Evolutionary conservation across 2,113 vertebrate genomes (phyloP).

Genomic region (Seriola dumerili): DNA sequence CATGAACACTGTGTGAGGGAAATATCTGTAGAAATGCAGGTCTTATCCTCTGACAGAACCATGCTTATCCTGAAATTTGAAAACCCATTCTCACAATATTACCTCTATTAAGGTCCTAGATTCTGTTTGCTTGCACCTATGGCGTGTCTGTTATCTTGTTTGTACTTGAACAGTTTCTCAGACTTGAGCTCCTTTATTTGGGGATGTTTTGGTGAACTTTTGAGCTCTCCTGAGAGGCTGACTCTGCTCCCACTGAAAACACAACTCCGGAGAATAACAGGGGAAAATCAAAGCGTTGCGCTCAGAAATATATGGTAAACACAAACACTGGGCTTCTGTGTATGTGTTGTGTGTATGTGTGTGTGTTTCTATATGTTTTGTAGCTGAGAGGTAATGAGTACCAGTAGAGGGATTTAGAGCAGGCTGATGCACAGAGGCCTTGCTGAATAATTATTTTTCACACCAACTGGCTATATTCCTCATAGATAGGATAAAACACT

Average conservation of each 20-base stretch:
- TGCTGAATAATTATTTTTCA: constrained; percentile 58
- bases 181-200: constrained; percentile 57
- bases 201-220: constrained; percentile 65
- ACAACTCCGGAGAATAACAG: constrained; percentile 47
- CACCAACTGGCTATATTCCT: constrained; percentile 34
- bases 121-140: constrained; percentile 49
- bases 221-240: constrained; percentile 55
- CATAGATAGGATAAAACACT: constrained; percentile 30
- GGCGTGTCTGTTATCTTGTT: constrained; percentile 54
- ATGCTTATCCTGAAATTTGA: constrained; percentile 26
- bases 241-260: constrained; percentile 51
- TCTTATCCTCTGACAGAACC: constrained; percentile 33
- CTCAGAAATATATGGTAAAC: constrained; percentile 50
- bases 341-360: constrained; percentile 6
- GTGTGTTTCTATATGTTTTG: constrained; percentile 46
- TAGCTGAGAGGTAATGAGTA: constrained; percentile 47
- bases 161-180: constrained; percentile 51
- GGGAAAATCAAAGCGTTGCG: constrained; percentile 48
- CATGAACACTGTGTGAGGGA: constrained; percentile 18
- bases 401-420: constrained; percentile 56
- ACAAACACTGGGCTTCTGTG: constrained; percentile 26
- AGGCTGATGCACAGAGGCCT: constrained; percentile 33
- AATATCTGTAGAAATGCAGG: constrained; percentile 10
- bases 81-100: constrained; percentile 32
- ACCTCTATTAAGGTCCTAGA: constrained; percentile 20